Evolutionary conservation across 2,797 vertebrate genomes (phyloP), one percentile per base, ranked within the genome.

Genomic region (Mus minutoides): DNA sequence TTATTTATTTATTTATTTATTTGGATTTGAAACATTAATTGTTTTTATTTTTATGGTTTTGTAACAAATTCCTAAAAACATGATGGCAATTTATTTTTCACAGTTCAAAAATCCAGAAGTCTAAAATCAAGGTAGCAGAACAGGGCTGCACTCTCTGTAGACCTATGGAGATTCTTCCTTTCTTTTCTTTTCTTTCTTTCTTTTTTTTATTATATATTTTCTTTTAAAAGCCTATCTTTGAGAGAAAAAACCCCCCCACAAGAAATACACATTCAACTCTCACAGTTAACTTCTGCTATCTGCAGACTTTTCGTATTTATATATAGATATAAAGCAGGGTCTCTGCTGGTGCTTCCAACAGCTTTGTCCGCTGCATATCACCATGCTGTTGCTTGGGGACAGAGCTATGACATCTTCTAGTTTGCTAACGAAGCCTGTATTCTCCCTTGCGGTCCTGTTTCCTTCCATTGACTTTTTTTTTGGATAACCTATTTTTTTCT

Each of bases 1-100:
- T n/a, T n/a, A n/a, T n/a, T n/a, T n/a, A n/a, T n/a, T n/a, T n/a
- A n/a, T n/a, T n/a, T n/a, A n/a, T n/a, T n/a, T n/a, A n/a, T n/a
- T n/a, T 89, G 40, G 22, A 89, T 67, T 92, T 86, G 40, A 96
- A 92, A 24, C 21, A 88, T 83, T 88, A 94, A 95, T 52, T 94
- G 14, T 80, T 43, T 85, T 76, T 67, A 82, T 62, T 91, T 90
- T 71, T 94, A 82, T 94, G 37, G 83, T 52, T 88, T 82, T 92
- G 17, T 88, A 95, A 90, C 62, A 94, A 94, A 92, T 43, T 69
- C 37, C 24, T 54, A 88, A 62, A 88, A 88, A 84, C 0, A 21
- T 80, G 60, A 21, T 85, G 22, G 26, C 54, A 87, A 95, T 88
- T 94, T 77, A 92, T 67, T 80, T 29, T 49, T 89, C 22, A 92